phyloP scores from a whole-genome alignment of 1,140 invertebrate genomes.

The Philotrypesis tridentata region DNA sequence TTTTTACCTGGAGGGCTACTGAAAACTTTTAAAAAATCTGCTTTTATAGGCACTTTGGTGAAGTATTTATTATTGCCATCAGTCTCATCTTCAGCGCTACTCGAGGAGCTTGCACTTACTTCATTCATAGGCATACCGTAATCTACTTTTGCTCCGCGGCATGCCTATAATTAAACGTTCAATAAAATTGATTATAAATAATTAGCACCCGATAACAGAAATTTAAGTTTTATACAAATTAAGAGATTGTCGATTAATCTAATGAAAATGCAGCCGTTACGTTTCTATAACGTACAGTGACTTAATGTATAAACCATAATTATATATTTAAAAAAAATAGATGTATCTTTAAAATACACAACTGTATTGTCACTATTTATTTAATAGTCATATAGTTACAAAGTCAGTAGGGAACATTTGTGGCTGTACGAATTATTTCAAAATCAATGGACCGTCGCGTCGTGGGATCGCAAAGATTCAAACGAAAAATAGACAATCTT shows the following conservation, averaged over 20 bases:
- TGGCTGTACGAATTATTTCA: no score
- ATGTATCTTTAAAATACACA: no score
- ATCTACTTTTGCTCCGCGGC: constrained; percentile 73
- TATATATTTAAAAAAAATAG: no score
- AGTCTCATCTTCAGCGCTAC: background rate
- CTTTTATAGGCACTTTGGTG: background rate
- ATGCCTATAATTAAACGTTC: constrained; percentile 71
- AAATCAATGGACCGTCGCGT: no score
- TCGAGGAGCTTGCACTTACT: background rate
- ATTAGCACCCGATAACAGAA: background rate
- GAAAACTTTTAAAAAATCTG: constrained; percentile 10
- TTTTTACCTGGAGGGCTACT: constrained; percentile 6
- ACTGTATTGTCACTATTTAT: no score
- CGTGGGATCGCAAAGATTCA: no score
- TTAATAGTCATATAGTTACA: no score
- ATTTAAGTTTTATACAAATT: background rate
- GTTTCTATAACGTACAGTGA: no score
- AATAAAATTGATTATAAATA: background rate
- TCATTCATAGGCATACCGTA: constrained; percentile 55
- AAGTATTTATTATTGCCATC: background rate
- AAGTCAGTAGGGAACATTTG: no score
- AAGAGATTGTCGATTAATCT: background rate
- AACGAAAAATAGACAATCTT: no score
- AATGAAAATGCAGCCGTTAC: no score
- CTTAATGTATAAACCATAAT: no score